Conservation (phyloP, 2,797 vertebrate species). For the Pygocentrus nattereri region DNA sequence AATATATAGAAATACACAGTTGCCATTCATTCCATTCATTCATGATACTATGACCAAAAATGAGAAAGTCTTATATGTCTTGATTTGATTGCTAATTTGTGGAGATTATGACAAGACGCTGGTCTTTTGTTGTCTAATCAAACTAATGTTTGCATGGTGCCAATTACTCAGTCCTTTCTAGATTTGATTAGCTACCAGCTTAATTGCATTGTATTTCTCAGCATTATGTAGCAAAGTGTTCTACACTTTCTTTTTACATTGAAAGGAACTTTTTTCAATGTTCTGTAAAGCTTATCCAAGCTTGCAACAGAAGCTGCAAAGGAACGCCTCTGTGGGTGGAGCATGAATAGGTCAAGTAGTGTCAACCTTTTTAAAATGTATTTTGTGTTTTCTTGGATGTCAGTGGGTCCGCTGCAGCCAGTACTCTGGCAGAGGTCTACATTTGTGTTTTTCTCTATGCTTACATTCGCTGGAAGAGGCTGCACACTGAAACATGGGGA, state of each 20-base stretch:
- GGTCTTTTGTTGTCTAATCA: background rate
- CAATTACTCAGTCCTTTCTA: no score
- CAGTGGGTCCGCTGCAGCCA: conserved; percentile 90
- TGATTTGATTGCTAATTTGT: no score
- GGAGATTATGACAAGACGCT: no score
- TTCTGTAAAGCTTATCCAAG: background rate
- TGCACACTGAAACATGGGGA: conserved; percentile 88
- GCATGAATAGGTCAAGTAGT: background rate
- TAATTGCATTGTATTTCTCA: background rate
- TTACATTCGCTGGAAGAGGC: conserved; percentile 85
- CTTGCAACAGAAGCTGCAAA: background rate
- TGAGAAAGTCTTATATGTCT: no score
- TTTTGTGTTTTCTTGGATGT: conserved; percentile 33
- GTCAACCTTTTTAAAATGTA: background rate
- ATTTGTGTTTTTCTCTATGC: conserved; percentile 81
- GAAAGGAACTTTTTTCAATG: background rate
- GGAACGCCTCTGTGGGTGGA: background rate
- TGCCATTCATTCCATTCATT: no score
- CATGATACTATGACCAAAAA: no score
- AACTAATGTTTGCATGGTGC: background rate
- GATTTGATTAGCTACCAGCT: background rate
- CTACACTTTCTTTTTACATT: no score
- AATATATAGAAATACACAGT: no score
- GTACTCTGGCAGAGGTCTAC: conserved; percentile 80
- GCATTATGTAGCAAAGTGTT: no score